Evolutionary conservation across 2,797 vertebrate species (phyloP), one percentile per base, ranked within the genome.

Genomic region (Pseudochaenichthys georgianus): DNA sequence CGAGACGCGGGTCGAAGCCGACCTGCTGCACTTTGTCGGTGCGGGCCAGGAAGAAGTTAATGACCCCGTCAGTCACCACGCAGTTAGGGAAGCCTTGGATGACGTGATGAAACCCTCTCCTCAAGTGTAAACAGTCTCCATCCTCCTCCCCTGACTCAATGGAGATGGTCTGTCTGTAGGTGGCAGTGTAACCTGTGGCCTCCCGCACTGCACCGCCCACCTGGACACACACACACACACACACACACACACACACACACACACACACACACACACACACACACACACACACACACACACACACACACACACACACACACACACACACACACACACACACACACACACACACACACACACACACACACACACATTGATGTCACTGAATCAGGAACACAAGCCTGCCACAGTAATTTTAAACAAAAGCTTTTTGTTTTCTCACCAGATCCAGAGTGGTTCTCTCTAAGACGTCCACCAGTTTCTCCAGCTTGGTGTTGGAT

Each of bases 1-100:
- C 84, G 52, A 98, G 91, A 0, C 96, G 95, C 0, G 97, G 97
- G 81, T 98, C 97, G 73, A 99, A 99, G 48, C 97, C 97, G 9
- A 97, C 97, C 89, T 97, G 96, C 38, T 95, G 96, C 71, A 98
- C 94, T 88, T 97, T 97, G 64, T 97, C 96, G 0, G 97, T 98
- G n/a, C 95, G 95, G 47, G 96, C 98, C 81, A 98, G 88, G 87
- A 99, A 99, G 92, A 99, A 99, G 92, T 99, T 99, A 28, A 98
- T 95, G n/a, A 98, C 97, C 0, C 96, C 97, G 1, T 99, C 97
- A 0, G 97, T 96, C 77, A 99, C 94, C 12, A 98, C 97, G 1
- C 98, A 98, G 93, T 93, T 94, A 1, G 97, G 97, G 85, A 98
- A 98, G 0, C 97, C 97, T 15, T 94, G 85, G 12, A 98, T 95